Conservation (phyloP, 2,113 vertebrate genomes). For the Anoplopoma fimbria region DNA sequence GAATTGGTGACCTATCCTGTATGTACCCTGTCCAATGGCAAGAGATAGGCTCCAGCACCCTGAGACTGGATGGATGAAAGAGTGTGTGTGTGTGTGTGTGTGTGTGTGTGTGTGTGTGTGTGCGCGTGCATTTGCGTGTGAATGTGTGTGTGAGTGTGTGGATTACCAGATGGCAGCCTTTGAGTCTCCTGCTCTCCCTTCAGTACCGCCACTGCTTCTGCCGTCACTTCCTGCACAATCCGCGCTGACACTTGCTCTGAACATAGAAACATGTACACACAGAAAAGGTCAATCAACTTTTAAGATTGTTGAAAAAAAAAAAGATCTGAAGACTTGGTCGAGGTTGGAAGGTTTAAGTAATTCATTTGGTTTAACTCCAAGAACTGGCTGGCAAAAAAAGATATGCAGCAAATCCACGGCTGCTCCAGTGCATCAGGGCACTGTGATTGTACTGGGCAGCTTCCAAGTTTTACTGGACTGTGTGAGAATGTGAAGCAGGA, state of each 20-base stretch:
- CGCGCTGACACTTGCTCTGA: constrained; percentile 98
- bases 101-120: not conserved
- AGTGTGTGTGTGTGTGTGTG: not conserved
- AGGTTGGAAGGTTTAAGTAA: not conserved
- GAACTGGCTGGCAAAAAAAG: not conserved
- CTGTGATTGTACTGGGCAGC: not conserved
- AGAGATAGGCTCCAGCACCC: not conserved
- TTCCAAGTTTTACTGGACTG: constrained; percentile 4
- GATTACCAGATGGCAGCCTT: constrained; percentile 94
- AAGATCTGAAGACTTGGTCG: fast-evolving
- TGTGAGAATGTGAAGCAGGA: not conserved
- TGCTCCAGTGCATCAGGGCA: not conserved
- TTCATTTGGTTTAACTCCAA: not conserved
- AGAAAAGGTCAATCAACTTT: constrained; percentile 2
- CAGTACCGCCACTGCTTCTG: constrained; percentile 97
- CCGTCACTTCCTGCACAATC: constrained; percentile 98
- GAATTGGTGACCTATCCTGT: not conserved
- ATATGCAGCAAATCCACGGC: not conserved
- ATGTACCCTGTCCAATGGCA: not conserved
- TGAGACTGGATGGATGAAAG: not conserved
- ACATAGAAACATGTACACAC: constrained; percentile 29
- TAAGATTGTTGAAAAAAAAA: not conserved
- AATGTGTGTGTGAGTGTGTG: not conserved
- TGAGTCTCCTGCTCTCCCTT: constrained; percentile 96
- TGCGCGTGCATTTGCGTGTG: not conserved